A percentile compares a stretch with the other conserved stretches of the same genome.
phyloP scores from a whole-genome alignment of 2,113 vertebrate species.

The Andinoacara biseriatus region DNA sequence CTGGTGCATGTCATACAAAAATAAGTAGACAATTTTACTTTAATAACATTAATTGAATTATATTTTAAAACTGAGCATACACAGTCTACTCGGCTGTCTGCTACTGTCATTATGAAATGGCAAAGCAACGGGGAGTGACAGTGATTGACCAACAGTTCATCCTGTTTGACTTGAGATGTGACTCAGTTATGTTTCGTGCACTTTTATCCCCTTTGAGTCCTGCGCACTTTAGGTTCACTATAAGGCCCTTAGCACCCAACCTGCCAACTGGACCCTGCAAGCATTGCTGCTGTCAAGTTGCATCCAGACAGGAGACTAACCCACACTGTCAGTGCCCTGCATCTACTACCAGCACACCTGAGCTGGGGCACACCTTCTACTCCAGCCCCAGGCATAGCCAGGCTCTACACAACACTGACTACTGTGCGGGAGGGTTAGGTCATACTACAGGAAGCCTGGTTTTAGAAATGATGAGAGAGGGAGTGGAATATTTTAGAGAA shows the following conservation, averaged over 20 bases:
- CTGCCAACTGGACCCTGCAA: conserved; percentile 70
- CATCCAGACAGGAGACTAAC: conserved; percentile 76
- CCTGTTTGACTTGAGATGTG: conserved; percentile 70
- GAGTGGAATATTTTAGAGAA: conserved; percentile 31
- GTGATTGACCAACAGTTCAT: conserved; percentile 72
- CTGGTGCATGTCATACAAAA: background rate
- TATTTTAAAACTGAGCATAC: conserved; percentile 11
- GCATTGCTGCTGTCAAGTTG: conserved; percentile 75
- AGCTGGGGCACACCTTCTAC: conserved; percentile 72
- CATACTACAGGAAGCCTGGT: conserved; percentile 44
- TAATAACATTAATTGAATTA: background rate
- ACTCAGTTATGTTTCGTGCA: conserved; percentile 64
- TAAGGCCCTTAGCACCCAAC: conserved; percentile 64
- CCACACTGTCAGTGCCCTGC: conserved; percentile 73
- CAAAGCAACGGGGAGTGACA: conserved; percentile 43
- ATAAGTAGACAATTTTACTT: background rate
- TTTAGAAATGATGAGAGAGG: conserved; percentile 30
- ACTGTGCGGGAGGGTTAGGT: conserved; percentile 47
- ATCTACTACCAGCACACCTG: conserved; percentile 74
- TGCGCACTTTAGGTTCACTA: conserved; percentile 60
- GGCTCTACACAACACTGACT: conserved; percentile 49
- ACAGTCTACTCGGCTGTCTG: conserved; percentile 34
- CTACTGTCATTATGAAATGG: conserved; percentile 33
- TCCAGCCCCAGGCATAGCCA: conserved; percentile 62
- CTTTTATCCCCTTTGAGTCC: conserved; percentile 56